Conservation (phyloP, 2,797 vertebrate genomes). For the Delichon dasypus region DNA sequence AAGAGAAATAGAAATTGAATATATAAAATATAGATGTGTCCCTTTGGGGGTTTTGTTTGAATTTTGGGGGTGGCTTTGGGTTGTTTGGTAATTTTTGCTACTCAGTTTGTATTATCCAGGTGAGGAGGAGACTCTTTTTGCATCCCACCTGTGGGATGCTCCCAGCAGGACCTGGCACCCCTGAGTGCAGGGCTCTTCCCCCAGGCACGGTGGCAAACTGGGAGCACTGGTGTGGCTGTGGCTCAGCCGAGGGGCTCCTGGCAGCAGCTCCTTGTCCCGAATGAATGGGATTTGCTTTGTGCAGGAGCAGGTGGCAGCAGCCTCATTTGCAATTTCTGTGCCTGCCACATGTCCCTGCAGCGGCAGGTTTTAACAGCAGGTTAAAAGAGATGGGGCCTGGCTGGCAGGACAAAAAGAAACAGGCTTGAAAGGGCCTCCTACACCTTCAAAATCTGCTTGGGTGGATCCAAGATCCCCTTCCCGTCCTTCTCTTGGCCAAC, state of each 20-base stretch:
- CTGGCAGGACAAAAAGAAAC: neutral
- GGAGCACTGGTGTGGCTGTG: neutral
- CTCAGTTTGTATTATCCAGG: neutral
- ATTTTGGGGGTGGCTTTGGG: neutral
- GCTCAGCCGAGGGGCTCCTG: neutral
- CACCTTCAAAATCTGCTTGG: neutral
- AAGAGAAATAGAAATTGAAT: neutral
- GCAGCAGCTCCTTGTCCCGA: slow-evolving; percentile 20
- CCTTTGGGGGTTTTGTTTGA: neutral
- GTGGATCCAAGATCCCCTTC: neutral
- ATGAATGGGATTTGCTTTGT: neutral
- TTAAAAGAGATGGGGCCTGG: neutral
- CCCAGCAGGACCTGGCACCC: neutral
- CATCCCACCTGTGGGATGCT: neutral
- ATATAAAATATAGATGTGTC: fast-evolving
- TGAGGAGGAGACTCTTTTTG: neutral
- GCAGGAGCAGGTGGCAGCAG: neutral
- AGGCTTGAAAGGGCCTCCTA: neutral
- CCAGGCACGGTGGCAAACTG: fast-evolving
- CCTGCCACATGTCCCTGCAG: slow-evolving; percentile 41
- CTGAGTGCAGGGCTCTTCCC: fast-evolving
- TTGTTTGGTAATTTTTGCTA: neutral
- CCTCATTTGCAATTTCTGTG: slow-evolving; percentile 45
- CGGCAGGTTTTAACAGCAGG: neutral
- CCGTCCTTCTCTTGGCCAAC: neutral